A percentile compares a stretch with the other conserved stretches of the same genome.
Conservation (phyloP, 1,140 invertebrate species). For the Steinernema khuongi region DNA sequence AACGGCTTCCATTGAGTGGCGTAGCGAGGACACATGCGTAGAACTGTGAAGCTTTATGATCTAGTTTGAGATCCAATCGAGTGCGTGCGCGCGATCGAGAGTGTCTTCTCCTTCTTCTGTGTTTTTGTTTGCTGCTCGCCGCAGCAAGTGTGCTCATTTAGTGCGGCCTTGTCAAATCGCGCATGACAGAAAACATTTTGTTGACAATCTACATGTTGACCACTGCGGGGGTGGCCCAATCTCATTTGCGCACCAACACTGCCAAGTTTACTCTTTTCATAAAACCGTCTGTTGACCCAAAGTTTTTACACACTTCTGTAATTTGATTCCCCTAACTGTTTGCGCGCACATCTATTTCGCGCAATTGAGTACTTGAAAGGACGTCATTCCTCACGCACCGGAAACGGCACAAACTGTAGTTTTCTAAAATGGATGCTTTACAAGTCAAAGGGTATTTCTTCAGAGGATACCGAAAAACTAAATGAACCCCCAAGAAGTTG, state of each 20-base stretch:
- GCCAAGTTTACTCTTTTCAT: background rate
- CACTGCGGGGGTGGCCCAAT: too few species aligned
- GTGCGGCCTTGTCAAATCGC: background rate
- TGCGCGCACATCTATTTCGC: background rate
- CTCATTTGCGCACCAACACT: too few species aligned
- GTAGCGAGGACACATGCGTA: background rate
- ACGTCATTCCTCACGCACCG: background rate
- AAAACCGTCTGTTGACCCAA: background rate
- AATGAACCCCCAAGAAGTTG: too few species aligned
- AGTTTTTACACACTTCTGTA: background rate
- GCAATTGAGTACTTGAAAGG: background rate
- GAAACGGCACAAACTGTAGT: background rate
- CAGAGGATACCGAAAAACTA: too few species aligned
- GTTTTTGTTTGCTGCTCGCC: constrained; percentile 8
- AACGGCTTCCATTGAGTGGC: too few species aligned
- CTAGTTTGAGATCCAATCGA: background rate
- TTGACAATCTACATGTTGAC: too few species aligned
- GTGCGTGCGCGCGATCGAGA: constrained; percentile 2
- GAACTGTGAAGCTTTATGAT: background rate
- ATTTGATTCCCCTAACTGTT: background rate
- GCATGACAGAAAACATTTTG: constrained; percentile 4
- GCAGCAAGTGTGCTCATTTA: constrained; percentile 4
- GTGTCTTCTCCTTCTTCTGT: constrained; percentile 14
- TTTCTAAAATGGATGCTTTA: too few species aligned
- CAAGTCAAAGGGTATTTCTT: too few species aligned